These are phyloP conservation scores for Brachyopa scutellaris DNA, from an alignment of 2,888 invertebrate species.

Conservation along the genomic window DNA sequence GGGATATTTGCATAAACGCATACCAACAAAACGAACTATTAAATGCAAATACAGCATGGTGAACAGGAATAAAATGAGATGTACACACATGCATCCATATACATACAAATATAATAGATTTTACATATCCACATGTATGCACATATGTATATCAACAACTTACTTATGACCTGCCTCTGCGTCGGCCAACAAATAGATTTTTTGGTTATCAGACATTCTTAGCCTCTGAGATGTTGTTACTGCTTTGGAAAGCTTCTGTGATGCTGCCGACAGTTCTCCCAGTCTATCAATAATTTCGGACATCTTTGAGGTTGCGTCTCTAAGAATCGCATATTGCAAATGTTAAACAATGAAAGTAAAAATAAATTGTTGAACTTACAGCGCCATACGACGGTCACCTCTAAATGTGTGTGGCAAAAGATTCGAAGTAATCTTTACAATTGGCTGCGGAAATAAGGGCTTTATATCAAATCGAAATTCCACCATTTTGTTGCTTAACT, in stretches of 20 bases:
- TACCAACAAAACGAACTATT: no score
- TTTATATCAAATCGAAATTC: constrained; percentile 84
- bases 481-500: constrained; percentile 78
- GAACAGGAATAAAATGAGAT: no score
- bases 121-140: no score
- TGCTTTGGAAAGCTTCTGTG: constrained; percentile 88
- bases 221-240: constrained; percentile 89
- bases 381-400: constrained; percentile 83
- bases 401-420: constrained; percentile 83
- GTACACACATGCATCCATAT: no score
- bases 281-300: constrained; percentile 86
- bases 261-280: constrained; percentile 88
- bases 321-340: no score
- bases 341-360: no score
- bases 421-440: constrained; percentile 83
- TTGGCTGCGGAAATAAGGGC: constrained; percentile 82
- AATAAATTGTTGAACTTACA: constrained; percentile 81
- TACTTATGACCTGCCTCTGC: constrained; percentile 83
- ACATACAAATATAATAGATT: no score
- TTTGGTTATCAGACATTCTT: constrained; percentile 83
- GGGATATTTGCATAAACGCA: no score
- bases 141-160: no score
- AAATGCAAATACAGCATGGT: no score
- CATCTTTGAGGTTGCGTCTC: constrained; percentile 84
- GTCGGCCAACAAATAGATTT: constrained; percentile 80